phyloP scores from a whole-genome alignment of 37 sponge, comb jelly and placozoan species.

The Mnemiopsis leidyi region DNA sequence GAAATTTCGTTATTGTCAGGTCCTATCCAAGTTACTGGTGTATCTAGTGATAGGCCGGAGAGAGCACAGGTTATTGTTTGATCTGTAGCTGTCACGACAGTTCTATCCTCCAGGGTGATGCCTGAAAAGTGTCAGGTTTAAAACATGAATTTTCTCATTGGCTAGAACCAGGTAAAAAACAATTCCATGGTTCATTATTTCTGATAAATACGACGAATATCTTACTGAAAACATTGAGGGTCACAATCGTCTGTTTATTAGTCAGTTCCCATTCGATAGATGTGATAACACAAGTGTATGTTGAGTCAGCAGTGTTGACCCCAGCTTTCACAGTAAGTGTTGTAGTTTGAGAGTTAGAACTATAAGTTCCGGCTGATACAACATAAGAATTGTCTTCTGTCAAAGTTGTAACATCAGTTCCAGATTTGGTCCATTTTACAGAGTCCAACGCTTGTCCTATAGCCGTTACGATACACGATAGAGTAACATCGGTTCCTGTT shows the following conservation, averaged over 20 bases:
- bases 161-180: not conserved
- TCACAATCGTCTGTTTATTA: not conserved
- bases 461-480: not conserved
- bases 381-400: not conserved
- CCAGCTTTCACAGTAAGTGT: not conserved
- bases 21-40: not conserved
- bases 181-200: not conserved
- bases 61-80: not conserved
- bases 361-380: not conserved
- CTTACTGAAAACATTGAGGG: slow-evolving; percentile 23
- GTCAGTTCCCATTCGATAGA: not conserved
- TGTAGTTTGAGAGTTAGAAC: not conserved
- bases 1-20: not conserved
- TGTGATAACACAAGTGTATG: not conserved
- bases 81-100: not conserved
- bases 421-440: not conserved
- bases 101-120: not conserved
- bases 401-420: not conserved
- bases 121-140: not conserved
- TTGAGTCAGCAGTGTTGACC: not conserved
- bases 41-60: not conserved
- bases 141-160: not conserved
- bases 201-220: not conserved
- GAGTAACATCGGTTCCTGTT: not conserved
- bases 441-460: not conserved